Evolutionary conservation across 1,140 invertebrate species (phyloP).

Genomic region (Mylabris phalerata): DNA sequence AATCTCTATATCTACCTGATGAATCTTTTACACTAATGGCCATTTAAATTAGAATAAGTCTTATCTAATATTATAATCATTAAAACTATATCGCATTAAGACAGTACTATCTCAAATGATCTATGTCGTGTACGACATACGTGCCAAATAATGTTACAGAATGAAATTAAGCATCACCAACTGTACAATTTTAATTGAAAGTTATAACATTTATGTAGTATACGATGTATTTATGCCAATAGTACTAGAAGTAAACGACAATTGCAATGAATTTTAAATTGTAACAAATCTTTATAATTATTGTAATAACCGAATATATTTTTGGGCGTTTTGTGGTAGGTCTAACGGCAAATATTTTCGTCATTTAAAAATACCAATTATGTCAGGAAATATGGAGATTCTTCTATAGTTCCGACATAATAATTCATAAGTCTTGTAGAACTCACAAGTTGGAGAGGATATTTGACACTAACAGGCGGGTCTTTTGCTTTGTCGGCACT

Average conservation of each 20-base stretch:
- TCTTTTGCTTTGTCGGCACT: constrained; percentile 8
- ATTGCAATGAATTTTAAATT: too few species aligned
- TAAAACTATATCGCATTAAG: too few species aligned
- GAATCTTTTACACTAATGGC: constrained; percentile 33
- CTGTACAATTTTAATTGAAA: neutral
- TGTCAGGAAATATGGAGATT: constrained; percentile 1
- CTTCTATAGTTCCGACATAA: constrained; percentile 3
- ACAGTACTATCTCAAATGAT: constrained; percentile 5
- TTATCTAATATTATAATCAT: constrained; percentile 22
- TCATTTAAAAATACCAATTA: neutral
- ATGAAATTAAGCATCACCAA: constrained; percentile 4
- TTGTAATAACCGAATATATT: too few species aligned
- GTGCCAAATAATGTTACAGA: constrained; percentile 8
- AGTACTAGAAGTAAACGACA: too few species aligned
- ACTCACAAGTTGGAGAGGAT: constrained; percentile 10
- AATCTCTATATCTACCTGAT: constrained; percentile 31
- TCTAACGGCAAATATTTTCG: too few species aligned
- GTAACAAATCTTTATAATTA: too few species aligned
- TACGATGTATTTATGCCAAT: too few species aligned
- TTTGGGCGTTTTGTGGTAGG: too few species aligned
- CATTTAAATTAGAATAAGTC: constrained; percentile 33
- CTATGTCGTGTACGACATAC: neutral
- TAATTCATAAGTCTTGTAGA: constrained; percentile 3
- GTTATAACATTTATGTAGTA: neutral
- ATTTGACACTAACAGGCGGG: constrained; percentile 11